These are phyloP conservation scores for Xenops minutus DNA, from an alignment of 2,797 vertebrate genomes.

Conservation along the genomic window DNA sequence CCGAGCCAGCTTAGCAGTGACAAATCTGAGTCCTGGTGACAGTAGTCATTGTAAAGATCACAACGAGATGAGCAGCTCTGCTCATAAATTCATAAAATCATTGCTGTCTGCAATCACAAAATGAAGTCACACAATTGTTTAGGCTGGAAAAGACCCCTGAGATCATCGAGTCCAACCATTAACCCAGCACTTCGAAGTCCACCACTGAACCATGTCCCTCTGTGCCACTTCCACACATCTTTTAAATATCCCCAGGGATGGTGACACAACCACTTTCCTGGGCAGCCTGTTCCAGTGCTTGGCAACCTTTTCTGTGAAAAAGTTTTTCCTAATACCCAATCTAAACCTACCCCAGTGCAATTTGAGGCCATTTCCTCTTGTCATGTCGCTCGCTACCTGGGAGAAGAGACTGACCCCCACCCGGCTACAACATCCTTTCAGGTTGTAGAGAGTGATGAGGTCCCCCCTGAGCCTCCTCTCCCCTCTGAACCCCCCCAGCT, in stretches of 20 bases:
- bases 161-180: background rate
- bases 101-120: background rate
- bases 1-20: background rate
- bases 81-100: too few species aligned
- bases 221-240: background rate
- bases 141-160: background rate
- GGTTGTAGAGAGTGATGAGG: rapidly evolving
- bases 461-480: background rate
- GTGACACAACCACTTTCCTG: background rate
- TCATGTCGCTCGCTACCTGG: background rate
- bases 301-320: background rate
- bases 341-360: background rate
- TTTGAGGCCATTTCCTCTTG: background rate
- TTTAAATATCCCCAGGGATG: background rate
- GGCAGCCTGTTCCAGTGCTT: background rate
- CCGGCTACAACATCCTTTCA: background rate
- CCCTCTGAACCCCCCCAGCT: background rate
- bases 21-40: background rate
- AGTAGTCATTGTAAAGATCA: background rate
- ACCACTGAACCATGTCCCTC: background rate
- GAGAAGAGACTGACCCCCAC: background rate
- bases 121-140: background rate
- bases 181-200: background rate
- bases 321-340: background rate
- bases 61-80: background rate